Evolutionary conservation across 2,888 invertebrate species (phyloP).

Genomic region (Agriopis leucophaearia): DNA sequence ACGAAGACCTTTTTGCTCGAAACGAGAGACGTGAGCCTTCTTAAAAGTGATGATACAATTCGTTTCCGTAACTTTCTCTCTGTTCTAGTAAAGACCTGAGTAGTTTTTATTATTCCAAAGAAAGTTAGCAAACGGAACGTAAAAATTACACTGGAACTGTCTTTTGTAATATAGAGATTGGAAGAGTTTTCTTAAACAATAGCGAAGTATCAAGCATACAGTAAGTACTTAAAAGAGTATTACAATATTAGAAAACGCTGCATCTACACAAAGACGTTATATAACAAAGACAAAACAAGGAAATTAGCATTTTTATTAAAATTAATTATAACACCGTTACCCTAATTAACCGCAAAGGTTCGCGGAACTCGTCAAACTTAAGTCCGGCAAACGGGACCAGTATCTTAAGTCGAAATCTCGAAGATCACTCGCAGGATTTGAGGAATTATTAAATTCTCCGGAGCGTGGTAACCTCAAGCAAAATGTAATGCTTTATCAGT

Average conservation of each 20-base stretch:
- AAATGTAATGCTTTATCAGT: not conserved
- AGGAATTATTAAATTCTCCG: slow-evolving; percentile 64
- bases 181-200: not conserved
- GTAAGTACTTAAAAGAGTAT: slow-evolving; percentile 1
- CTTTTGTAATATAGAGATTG: not conserved
- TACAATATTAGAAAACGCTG: slow-evolving; percentile 4
- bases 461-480: slow-evolving; percentile 59
- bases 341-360: slow-evolving; percentile 35
- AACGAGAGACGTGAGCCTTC: slow-evolving; percentile 23
- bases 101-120: slow-evolving; percentile 19
- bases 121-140: slow-evolving; percentile 12
- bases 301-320: slow-evolving; percentile 31
- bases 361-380: slow-evolving; percentile 47
- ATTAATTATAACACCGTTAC: slow-evolving; percentile 33
- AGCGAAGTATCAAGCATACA: not conserved
- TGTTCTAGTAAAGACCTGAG: slow-evolving; percentile 14
- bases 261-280: not conserved
- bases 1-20: slow-evolving; percentile 18
- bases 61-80: slow-evolving; percentile 27
- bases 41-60: slow-evolving; percentile 15
- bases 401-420: slow-evolving; percentile 55
- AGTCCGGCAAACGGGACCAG: slow-evolving; percentile 39
- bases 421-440: slow-evolving; percentile 66
- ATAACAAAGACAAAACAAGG: slow-evolving; percentile 15
- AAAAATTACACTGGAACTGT: slow-evolving; percentile 1